Conservation (phyloP, 2,888 invertebrate species). For the Acrobeloides nanus region DNA sequence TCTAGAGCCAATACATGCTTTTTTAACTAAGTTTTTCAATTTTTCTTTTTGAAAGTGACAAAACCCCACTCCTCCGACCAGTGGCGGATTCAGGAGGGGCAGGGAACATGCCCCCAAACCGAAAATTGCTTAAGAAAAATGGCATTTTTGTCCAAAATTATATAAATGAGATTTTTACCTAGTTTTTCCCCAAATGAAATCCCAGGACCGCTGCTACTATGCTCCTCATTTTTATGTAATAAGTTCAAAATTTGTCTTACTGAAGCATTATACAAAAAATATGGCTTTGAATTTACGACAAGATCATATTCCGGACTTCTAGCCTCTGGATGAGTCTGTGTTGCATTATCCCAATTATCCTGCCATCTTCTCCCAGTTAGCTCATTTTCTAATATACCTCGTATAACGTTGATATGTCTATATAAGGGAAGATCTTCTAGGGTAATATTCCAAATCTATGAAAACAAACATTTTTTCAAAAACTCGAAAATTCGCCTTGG, state of each 20-base stretch:
- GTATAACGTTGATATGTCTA: conserved; percentile 32
- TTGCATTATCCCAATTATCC: conserved; percentile 35
- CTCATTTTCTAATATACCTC: conserved; percentile 37
- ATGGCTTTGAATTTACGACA: conserved; percentile 54
- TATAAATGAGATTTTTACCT: too few species aligned
- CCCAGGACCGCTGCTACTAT: too few species aligned
- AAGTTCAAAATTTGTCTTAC: conserved; percentile 11
- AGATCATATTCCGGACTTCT: conserved; percentile 54
- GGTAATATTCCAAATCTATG: conserved; percentile 14
- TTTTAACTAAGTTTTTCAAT: too few species aligned
- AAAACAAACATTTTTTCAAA: background rate
- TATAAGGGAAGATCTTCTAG: conserved; percentile 24
- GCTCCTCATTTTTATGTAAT: background rate
- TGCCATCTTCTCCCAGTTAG: conserved; percentile 27
- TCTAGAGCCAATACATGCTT: too few species aligned
- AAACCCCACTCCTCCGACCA: too few species aligned
- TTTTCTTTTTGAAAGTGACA: too few species aligned
- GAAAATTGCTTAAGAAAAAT: too few species aligned
- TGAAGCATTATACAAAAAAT: conserved; percentile 49
- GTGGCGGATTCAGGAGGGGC: too few species aligned
- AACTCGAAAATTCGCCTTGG: too few species aligned
- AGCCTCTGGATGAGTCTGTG: conserved; percentile 53
- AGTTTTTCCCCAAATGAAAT: too few species aligned
- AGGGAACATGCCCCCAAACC: too few species aligned
- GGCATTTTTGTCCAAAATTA: too few species aligned